Base-by-base conservation (phyloP, 2,888 invertebrate genomes). In the Hesperia comma region DNA sequence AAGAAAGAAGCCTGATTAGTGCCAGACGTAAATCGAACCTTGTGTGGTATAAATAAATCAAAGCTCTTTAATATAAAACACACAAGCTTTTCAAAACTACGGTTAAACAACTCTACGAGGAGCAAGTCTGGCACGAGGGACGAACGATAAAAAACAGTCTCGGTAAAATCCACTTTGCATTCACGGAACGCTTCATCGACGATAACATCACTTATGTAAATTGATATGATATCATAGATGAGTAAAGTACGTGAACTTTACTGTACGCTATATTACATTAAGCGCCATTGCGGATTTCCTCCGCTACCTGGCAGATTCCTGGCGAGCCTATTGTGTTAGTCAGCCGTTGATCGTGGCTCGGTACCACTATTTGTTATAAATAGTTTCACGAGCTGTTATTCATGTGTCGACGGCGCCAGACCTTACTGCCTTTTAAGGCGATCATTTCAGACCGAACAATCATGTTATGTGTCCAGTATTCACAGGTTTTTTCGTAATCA, bases 241-340 rank as follows among this genome's bases (percentile, higher is more conserved):
- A 77, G 72, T 78, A 82, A 75, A 73, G 73, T 76, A 73, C 73
- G 77, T 77, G 77, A 79, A 79, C 41, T 64, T 51, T 55, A 58
- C 58, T 57, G 49, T 64, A 77, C 75, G 80, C 80, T 79, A 79
- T 83, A 83, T 82, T 83, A 82, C 84, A 77, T 74, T 77, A 76
- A 76, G 85, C 88, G 85, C 87, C 85, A 78, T 84, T 82, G 87
- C 92, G 90, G 90, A 92, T 91, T 90, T 91, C 92, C 90, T 90
- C 85, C 87, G 85, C 79, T 81, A 79, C 81, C 82, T 87, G 88
- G 88, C 86, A 77, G 87, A 92, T 92, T 88, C 90, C 86, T 75
- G 68, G 82, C 88, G 84, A 81, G 83, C 81, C 86, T 83, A 73
- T 67, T 74, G 74, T 74, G 77, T 89, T 86, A 89, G 84, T 90